A percentile compares a stretch with the other conserved stretches of the same genome.
phyloP scores from a whole-genome alignment of 2,888 invertebrate species.

The Cataglyphis albicans region DNA sequence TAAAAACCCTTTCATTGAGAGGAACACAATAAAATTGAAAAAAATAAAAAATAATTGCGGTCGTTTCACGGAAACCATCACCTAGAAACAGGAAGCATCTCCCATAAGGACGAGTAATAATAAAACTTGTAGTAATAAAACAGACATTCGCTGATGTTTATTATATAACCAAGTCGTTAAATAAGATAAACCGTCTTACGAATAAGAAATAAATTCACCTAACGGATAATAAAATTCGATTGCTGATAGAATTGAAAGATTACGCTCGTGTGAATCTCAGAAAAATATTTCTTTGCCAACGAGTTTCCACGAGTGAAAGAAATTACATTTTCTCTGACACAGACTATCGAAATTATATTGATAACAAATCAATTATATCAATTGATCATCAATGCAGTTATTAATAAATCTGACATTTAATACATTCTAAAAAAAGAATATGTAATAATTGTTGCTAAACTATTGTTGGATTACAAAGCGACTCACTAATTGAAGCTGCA shows the following conservation, averaged over 20 bases:
- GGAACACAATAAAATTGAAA: not conserved
- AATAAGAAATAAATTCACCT: conserved; percentile 34
- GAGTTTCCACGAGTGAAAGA: not conserved
- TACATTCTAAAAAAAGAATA: not conserved
- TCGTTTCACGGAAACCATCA: not conserved
- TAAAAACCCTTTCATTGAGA: not conserved
- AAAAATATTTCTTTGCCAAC: not conserved
- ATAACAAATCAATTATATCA: not conserved
- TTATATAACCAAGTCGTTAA: conserved; percentile 12
- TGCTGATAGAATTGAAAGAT: not conserved
- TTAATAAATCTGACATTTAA: not conserved
- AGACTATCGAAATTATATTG: not conserved
- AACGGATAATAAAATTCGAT: conserved; percentile 25
- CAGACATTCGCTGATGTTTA: not conserved
- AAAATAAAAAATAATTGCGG: not conserved
- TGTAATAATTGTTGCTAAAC: not conserved
- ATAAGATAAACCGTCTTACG: conserved; percentile 10
- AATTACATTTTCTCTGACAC: not conserved
- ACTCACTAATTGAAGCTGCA: conserved; percentile 10
- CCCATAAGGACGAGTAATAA: not conserved
- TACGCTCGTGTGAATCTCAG: not conserved
- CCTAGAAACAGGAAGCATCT: not conserved
- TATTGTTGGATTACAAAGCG: not conserved
- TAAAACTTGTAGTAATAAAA: not conserved
- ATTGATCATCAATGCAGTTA: not conserved